Percentiles rank a stretch among this genome's conserved stretches.
Conservation (phyloP, 2,888 invertebrate genomes). For the Scotopteryx bipunctaria region DNA sequence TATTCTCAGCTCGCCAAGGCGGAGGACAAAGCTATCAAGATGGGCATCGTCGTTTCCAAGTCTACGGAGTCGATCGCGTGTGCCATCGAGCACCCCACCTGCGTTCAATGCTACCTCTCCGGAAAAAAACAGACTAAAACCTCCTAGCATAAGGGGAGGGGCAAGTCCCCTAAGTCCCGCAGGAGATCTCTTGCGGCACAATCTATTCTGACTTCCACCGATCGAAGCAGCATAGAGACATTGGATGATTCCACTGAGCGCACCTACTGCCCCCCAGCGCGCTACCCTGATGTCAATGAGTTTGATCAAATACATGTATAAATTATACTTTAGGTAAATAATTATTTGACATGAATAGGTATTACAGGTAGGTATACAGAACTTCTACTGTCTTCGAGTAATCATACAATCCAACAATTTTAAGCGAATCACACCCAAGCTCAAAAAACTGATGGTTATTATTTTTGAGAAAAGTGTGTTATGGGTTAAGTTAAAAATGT, state of each 20-base stretch:
- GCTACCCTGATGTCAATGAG: constrained; percentile 60
- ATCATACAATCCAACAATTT: too few relatives aligned
- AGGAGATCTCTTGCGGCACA: constrained; percentile 66
- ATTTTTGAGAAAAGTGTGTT: too few relatives aligned
- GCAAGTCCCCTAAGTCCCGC: constrained; percentile 84
- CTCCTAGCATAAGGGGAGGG: constrained; percentile 87
- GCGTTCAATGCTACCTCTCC: constrained; percentile 89
- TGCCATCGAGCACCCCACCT: constrained; percentile 87
- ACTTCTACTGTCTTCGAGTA: too few relatives aligned
- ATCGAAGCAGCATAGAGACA: constrained; percentile 76
- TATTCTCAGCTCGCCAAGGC: constrained; percentile 78
- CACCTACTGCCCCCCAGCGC: constrained; percentile 63
- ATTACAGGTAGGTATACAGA: too few relatives aligned
- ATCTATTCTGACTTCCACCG: constrained; percentile 66
- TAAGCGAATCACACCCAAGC: too few relatives aligned
- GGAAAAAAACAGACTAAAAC: constrained; percentile 83
- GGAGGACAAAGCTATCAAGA: constrained; percentile 78
- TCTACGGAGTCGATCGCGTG: constrained; percentile 81
- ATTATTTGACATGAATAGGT: not conserved
- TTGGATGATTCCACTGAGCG: constrained; percentile 65
- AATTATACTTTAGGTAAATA: constrained; percentile 29
- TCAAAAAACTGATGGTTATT: too few relatives aligned
- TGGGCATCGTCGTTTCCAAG: constrained; percentile 82
- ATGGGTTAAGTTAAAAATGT: too few relatives aligned
- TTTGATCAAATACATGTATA: constrained; percentile 85